phyloP scores from a whole-genome alignment of 2,113 vertebrate genomes.

The Nyctereutes procyonoides region DNA sequence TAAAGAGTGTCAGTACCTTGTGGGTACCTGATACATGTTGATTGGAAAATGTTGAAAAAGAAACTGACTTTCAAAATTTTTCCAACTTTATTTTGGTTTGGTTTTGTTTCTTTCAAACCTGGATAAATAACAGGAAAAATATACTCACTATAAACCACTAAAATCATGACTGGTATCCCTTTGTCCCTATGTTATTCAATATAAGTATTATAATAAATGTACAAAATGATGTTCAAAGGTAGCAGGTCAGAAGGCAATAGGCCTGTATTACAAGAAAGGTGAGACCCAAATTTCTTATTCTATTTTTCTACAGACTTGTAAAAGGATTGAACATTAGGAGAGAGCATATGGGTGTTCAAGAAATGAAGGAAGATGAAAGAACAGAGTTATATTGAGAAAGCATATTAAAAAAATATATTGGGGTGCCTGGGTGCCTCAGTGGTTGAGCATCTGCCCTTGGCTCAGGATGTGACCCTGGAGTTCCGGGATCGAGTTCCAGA shows the following conservation, averaged over 20 bases:
- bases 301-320: background rate
- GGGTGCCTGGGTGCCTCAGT: no score
- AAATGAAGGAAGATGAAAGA: background rate
- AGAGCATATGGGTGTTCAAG: background rate
- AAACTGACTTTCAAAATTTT: slow-evolving; percentile 25
- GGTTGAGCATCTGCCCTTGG: no score
- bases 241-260: background rate
- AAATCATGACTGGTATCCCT: background rate
- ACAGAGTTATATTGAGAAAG: background rate
- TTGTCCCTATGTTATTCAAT: background rate
- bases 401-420: background rate
- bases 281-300: background rate
- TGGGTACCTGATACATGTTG: background rate
- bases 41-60: slow-evolving; percentile 58
- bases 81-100: slow-evolving; percentile 45
- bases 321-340: background rate
- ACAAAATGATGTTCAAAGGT: background rate
- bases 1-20: background rate
- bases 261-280: background rate
- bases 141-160: slow-evolving; percentile 27
- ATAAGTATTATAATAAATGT: slow-evolving; percentile 34
- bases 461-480: no score
- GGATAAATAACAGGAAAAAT: slow-evolving; percentile 18
- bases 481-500: no score
- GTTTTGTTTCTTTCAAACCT: slow-evolving; percentile 55